Base-by-base conservation (phyloP, 2,797 vertebrate genomes). In the Sarcoramphus papa region DNA sequence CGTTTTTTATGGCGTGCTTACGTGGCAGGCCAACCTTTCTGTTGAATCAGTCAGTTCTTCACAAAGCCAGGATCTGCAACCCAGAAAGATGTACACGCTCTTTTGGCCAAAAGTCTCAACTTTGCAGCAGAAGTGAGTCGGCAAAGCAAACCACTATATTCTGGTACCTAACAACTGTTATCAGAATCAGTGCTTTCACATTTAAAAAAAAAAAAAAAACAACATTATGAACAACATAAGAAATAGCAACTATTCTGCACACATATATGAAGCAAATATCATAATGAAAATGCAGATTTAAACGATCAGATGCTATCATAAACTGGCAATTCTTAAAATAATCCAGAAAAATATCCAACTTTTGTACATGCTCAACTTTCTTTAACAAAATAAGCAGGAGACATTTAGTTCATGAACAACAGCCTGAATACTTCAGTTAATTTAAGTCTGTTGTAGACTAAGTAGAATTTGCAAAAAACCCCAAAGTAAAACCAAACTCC, bases 1-100 rank as follows among this genome's bases (percentile, higher is more conserved):
- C 9, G 0, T 91, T 92, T 96, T 94, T 95, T 79, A 93, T 78
- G 85, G 93, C 1, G 20, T 54, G 89, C 94, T 95, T 95, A 96
- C 54, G 85, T 90, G 87, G 96, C 95, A 96, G 75, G 74, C 80
- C 89, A 95, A 95, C 77, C 80, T 95, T 92, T 63, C 88, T 88
- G 60, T 77, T 83, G 77, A 90, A 94, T 77, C 89, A 90, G 88
- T 51, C 73, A 45, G 60, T 43, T 80, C 76, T 84, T n/a, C 56
- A 92, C 30, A 20, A 87, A 90, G 83, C n/a, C 92, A 72, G 75
- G 70, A 93, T 78, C 80, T 75, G 47, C 48, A 88, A 74, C 73
- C 50, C 82, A 80, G 74, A 85, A 68, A 80, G 72, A 91, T 40
- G 63, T 57, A 76, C 31, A 28, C 18, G 25, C 15, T 79, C 74